Percentiles rank a stretch among this genome's conserved stretches.
These are phyloP conservation scores for Diorhabda carinulata DNA, from an alignment of 1,140 invertebrate species.

Conservation along the genomic window DNA sequence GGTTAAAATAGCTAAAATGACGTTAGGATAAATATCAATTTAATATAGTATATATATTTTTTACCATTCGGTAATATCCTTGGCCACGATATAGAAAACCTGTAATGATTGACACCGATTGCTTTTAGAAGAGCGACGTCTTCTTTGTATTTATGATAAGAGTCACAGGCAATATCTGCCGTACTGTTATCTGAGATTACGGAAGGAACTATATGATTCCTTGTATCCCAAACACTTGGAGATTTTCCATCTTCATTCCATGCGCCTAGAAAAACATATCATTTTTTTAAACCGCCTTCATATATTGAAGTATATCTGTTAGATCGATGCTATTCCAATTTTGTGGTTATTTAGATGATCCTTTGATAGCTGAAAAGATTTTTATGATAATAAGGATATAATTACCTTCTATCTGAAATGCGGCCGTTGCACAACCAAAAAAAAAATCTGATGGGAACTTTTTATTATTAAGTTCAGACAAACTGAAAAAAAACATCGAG, in stretches of 20 bases:
- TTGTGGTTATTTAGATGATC: too few relatives aligned
- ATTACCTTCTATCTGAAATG: slow-evolving; percentile 4
- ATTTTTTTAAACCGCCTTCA: neutral
- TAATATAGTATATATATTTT: too few relatives aligned
- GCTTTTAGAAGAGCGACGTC: neutral
- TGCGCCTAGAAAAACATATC: neutral
- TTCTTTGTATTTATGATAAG: neutral
- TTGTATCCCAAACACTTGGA: slow-evolving; percentile 6
- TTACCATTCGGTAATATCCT: neutral
- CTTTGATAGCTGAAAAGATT: too few relatives aligned
- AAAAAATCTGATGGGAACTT: neutral
- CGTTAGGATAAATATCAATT: too few relatives aligned
- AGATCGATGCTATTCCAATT: too few relatives aligned
- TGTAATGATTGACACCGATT: neutral
- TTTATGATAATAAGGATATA: too few relatives aligned
- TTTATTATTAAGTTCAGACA: neutral
- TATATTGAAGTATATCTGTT: too few relatives aligned
- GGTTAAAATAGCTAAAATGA: too few relatives aligned
- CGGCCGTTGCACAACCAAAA: neutral
- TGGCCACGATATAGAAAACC: neutral
- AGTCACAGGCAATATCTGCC: neutral
- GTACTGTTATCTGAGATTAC: neutral
- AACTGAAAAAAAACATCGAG: neutral
- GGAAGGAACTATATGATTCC: neutral
- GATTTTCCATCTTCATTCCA: slow-evolving; percentile 4